These are phyloP conservation scores for Carcharodon carcharias DNA, from an alignment of 2,797 vertebrate species.

Conservation along the genomic window DNA sequence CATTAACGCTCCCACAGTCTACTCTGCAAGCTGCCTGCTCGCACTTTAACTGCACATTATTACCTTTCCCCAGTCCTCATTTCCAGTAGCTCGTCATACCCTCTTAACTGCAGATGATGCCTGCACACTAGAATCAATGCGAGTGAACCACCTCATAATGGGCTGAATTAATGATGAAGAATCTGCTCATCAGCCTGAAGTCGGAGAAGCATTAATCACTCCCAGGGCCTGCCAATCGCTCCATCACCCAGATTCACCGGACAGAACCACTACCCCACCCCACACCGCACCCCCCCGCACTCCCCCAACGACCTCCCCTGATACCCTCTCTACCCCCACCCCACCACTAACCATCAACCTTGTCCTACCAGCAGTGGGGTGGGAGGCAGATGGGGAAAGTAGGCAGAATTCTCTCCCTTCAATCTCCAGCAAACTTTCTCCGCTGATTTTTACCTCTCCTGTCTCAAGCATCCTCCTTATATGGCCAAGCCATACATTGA, in stretches of 20 bases:
- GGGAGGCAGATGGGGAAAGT: neutral
- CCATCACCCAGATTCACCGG: slow-evolving; percentile 55
- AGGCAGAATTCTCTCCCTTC: neutral
- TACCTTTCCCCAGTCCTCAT: slow-evolving; percentile 59
- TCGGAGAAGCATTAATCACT: slow-evolving; percentile 85
- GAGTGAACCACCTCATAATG: slow-evolving; percentile 81
- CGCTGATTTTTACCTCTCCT: neutral
- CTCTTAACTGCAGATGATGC: slow-evolving; percentile 68
- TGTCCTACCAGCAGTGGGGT: neutral
- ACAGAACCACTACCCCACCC: slow-evolving; percentile 43
- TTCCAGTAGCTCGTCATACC: slow-evolving; percentile 66
- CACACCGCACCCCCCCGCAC: too few relatives aligned
- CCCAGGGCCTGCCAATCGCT: slow-evolving; percentile 61
- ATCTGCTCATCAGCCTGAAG: slow-evolving; percentile 77
- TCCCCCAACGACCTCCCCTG: too few relatives aligned
- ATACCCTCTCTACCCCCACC: too few relatives aligned
- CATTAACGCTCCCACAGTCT: slow-evolving; percentile 41
- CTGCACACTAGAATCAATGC: slow-evolving; percentile 79
- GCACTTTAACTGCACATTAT: slow-evolving; percentile 57
- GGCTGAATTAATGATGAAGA: slow-evolving; percentile 97
- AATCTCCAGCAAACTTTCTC: neutral
- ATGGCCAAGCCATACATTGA: too few relatives aligned
- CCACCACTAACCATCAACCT: neutral
- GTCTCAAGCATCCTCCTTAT: too few relatives aligned
- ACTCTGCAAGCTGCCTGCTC: slow-evolving; percentile 49